These are phyloP conservation scores for Stictocephala bisonia DNA, from an alignment of 2,888 invertebrate genomes.

Conservation along the genomic window DNA sequence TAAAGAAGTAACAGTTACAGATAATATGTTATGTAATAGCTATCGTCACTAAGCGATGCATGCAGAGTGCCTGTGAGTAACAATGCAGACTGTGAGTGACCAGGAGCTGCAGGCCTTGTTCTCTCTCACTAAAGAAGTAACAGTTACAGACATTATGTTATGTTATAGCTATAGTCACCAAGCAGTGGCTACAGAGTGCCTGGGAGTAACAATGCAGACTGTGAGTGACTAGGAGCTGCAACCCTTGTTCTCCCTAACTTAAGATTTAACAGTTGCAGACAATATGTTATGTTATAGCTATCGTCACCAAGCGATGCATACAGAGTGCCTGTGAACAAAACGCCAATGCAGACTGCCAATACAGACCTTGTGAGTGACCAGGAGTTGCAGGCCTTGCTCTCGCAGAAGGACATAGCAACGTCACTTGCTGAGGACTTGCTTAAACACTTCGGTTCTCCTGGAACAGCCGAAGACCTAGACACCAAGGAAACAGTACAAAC, in stretches of 20 bases:
- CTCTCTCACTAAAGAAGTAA: too few relatives aligned
- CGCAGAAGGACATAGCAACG: slow-evolving; percentile 79
- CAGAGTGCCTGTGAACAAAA: slow-evolving; percentile 39
- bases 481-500: slow-evolving; percentile 62
- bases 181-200: slow-evolving; percentile 37
- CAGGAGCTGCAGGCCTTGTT: too few relatives aligned
- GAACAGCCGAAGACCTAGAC: slow-evolving; percentile 68
- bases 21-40: too few relatives aligned
- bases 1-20: too few relatives aligned
- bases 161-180: slow-evolving; percentile 41
- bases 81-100: too few relatives aligned
- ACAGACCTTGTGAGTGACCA: slow-evolving; percentile 73
- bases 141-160: too few relatives aligned
- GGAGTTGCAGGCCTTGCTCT: slow-evolving; percentile 78
- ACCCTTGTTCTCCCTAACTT: too few relatives aligned
- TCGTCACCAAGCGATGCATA: slow-evolving; percentile 43
- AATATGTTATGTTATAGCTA: slow-evolving; percentile 20
- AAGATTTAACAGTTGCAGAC: too few relatives aligned
- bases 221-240: too few relatives aligned
- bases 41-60: too few relatives aligned
- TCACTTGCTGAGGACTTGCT: slow-evolving; percentile 89
- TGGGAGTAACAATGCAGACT: too few relatives aligned
- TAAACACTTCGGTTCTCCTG: slow-evolving; percentile 80
- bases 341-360: slow-evolving; percentile 44
- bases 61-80: too few relatives aligned